phyloP scores from a whole-genome alignment of 2,888 invertebrate genomes.

The Argyresthia albistria region DNA sequence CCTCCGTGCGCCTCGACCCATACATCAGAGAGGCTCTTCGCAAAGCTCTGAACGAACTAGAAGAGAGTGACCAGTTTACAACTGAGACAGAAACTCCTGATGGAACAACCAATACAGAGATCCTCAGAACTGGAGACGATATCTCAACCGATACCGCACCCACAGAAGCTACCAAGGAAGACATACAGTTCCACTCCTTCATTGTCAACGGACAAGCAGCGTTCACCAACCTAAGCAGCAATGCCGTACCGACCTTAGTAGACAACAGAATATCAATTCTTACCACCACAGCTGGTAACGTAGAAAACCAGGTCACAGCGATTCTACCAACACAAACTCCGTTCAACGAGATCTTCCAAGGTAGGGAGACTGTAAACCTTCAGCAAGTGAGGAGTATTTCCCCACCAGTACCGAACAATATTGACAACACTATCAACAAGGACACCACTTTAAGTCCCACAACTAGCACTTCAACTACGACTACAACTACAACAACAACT shows the following conservation, averaged over 20 bases:
- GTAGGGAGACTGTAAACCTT: slow-evolving; percentile 40
- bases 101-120: slow-evolving; percentile 32
- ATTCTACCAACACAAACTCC: slow-evolving; percentile 49
- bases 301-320: slow-evolving; percentile 54
- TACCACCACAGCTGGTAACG: slow-evolving; percentile 57
- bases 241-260: slow-evolving; percentile 41
- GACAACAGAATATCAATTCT: slow-evolving; percentile 55
- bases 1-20: slow-evolving; percentile 78
- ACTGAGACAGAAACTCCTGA: slow-evolving; percentile 50
- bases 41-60: slow-evolving; percentile 82
- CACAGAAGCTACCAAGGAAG: slow-evolving; percentile 29
- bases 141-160: slow-evolving; percentile 30
- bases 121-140: slow-evolving; percentile 41
- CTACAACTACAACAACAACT: slow-evolving; percentile 61
- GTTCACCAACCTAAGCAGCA: slow-evolving; percentile 37
- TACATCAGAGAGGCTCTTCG: slow-evolving; percentile 82
- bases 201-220: slow-evolving; percentile 61
- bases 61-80: slow-evolving; percentile 69
- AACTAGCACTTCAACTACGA: slow-evolving; percentile 48
- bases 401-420: slow-evolving; percentile 27
- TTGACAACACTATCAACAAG: slow-evolving; percentile 21
- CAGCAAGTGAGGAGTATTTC: slow-evolving; percentile 56
- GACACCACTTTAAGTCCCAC: slow-evolving; percentile 15
- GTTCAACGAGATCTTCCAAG: slow-evolving; percentile 53
- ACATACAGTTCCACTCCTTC: slow-evolving; percentile 73